A percentile compares a stretch with the other conserved stretches of the same genome.
Evolutionary conservation across 2,797 vertebrate genomes (phyloP).

Genomic region (Danio albolineatus): DNA sequence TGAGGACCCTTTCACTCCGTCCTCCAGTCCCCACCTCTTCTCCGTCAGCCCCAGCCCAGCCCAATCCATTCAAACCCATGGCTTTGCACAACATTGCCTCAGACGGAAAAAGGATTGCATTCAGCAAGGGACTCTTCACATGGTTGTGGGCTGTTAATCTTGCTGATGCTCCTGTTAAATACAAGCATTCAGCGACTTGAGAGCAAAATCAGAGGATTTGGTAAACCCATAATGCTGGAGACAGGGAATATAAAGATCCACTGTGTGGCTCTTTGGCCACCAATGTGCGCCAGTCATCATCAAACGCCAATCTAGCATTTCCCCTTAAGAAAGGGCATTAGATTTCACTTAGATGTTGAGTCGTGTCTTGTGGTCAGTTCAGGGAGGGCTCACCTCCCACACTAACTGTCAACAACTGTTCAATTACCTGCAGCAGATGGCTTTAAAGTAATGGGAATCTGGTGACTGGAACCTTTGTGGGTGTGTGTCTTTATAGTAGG

Average conservation of each 20-base stretch:
- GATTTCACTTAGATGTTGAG: constrained; percentile 43
- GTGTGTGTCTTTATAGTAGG: neutral
- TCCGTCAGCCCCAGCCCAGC: constrained; percentile 38
- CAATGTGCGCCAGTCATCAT: constrained; percentile 41
- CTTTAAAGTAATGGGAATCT: constrained; percentile 6
- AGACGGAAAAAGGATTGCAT: constrained; percentile 71
- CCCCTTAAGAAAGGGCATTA: constrained; percentile 50
- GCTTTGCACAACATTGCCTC: constrained; percentile 77
- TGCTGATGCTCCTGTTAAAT: constrained; percentile 68
- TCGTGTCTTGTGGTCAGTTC: constrained; percentile 54
- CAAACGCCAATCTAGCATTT: constrained; percentile 57
- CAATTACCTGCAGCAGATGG: constrained; percentile 27
- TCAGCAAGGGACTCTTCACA: constrained; percentile 69
- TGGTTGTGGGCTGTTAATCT: constrained; percentile 75
- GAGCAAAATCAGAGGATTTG: constrained; percentile 68
- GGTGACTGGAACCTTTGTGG: constrained; percentile 6
- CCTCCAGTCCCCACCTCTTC: constrained; percentile 24
- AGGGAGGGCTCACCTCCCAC: constrained; percentile 41
- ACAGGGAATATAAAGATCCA: constrained; percentile 57
- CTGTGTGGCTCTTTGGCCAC: constrained; percentile 34
- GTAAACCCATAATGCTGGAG: constrained; percentile 57
- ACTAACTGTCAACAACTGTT: constrained; percentile 36
- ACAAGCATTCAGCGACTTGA: constrained; percentile 60
- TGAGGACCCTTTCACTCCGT: constrained; percentile 38
- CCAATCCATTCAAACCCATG: constrained; percentile 62